phyloP scores from a whole-genome alignment of 2,888 invertebrate species.

The Oxycera nigricornis region DNA sequence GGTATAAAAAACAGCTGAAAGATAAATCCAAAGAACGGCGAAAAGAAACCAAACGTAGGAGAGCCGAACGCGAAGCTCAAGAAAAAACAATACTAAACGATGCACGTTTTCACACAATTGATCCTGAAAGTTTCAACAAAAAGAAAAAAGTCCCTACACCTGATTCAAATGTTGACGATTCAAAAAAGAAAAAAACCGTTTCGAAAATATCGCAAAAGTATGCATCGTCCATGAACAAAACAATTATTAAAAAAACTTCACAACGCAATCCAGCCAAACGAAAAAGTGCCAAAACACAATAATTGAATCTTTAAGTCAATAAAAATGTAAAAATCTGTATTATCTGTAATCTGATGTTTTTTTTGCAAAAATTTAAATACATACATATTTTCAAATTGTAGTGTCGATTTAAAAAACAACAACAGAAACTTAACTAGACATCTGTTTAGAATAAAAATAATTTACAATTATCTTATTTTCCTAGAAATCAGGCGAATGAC shows the following conservation, averaged over 20 bases:
- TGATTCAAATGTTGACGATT: neutral
- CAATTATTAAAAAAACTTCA: neutral
- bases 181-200: slow-evolving; percentile 6
- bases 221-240: neutral
- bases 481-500: neutral
- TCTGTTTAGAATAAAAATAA: neutral
- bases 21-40: slow-evolving; percentile 57
- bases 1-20: slow-evolving; percentile 58
- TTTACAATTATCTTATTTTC: neutral
- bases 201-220: neutral
- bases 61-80: slow-evolving; percentile 48
- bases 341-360: neutral
- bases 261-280: neutral
- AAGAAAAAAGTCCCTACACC: slow-evolving; percentile 46
- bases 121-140: slow-evolving; percentile 54
- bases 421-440: neutral
- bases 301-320: too few relatives aligned
- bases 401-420: too few relatives aligned
- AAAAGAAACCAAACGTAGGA: slow-evolving; percentile 52
- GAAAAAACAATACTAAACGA: slow-evolving; percentile 53
- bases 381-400: neutral
- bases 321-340: neutral
- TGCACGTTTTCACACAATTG: slow-evolving; percentile 57
- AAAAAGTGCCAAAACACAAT: too few relatives aligned
- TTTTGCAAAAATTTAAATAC: neutral